Conservation (phyloP, 2,113 vertebrate genomes). For the Pterocles burchelli region DNA sequence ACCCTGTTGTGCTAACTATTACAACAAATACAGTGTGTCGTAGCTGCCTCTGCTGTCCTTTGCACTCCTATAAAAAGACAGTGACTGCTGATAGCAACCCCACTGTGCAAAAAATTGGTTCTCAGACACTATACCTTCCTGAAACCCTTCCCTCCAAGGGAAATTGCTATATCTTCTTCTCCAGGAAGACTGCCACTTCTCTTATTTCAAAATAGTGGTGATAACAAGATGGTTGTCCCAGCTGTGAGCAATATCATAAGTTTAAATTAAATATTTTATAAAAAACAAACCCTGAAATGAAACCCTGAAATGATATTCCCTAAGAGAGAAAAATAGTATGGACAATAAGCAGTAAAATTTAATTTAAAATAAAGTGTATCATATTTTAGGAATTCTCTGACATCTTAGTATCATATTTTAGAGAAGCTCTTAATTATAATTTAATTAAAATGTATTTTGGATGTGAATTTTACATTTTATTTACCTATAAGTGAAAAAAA, state of each 20-base stretch:
- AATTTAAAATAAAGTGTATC: neutral
- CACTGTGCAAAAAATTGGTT: neutral
- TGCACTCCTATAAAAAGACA: neutral
- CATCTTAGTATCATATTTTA: neutral
- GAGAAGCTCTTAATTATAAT: neutral
- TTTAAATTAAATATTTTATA: neutral
- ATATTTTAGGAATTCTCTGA: neutral
- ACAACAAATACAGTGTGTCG: neutral
- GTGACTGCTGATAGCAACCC: neutral
- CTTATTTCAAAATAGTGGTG: neutral
- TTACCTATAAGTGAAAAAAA: neutral
- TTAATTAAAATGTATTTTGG: neutral
- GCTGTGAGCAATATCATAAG: neutral
- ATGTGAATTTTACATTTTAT: neutral
- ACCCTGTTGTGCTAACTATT: neutral
- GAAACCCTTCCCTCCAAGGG: neutral
- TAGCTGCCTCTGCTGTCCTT: neutral
- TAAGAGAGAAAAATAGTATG: neutral
- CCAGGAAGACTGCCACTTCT: neutral
- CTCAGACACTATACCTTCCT: neutral
- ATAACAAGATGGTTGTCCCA: neutral
- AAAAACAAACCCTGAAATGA: neutral
- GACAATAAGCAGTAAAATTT: neutral
- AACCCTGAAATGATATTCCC: neutral
- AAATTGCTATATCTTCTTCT: neutral